Percentiles rank a stretch among this genome's conserved stretches.
Conservation (phyloP, 53 echinoderm and acorn worm genomes). For the Arbacia lixula region DNA sequence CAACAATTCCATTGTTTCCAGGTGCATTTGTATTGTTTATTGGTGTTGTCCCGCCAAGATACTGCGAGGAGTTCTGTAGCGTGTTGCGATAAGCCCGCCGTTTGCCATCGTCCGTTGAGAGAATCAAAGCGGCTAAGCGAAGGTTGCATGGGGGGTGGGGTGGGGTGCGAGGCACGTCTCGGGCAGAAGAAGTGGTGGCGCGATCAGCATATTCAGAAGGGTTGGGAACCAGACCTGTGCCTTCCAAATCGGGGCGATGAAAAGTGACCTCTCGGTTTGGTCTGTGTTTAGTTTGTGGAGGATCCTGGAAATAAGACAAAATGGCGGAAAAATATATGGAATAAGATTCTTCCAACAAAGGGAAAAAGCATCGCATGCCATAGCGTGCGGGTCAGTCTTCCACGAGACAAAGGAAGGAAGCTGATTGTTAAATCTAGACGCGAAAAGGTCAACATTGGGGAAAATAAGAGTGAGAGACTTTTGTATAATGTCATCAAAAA, state of each 20-base stretch:
- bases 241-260: conserved; percentile 40
- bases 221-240: conserved; percentile 63
- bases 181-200: conserved; percentile 61
- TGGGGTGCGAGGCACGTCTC: neutral
- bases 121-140: too few relatives aligned
- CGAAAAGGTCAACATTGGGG: too few relatives aligned
- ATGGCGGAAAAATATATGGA: too few relatives aligned
- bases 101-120: too few relatives aligned
- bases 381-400: conserved; percentile 1
- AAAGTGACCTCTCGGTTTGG: neutral
- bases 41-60: conserved; percentile 47
- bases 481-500: too few relatives aligned
- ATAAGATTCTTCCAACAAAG: too few relatives aligned
- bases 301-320: conserved; percentile 16
- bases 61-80: conserved; percentile 60
- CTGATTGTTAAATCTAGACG: too few relatives aligned
- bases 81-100: conserved; percentile 48
- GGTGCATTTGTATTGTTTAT: conserved; percentile 54
- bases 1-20: conserved; percentile 53
- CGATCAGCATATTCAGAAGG: conserved; percentile 42
- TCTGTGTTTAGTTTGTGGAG: conserved; percentile 11
- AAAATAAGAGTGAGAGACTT: too few relatives aligned
- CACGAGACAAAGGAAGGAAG: conserved; percentile 3
- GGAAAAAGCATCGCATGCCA: conserved; percentile 7
- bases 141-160: too few relatives aligned